Base-by-base conservation (phyloP, 2,888 invertebrate species). In the Andrena praecox region DNA sequence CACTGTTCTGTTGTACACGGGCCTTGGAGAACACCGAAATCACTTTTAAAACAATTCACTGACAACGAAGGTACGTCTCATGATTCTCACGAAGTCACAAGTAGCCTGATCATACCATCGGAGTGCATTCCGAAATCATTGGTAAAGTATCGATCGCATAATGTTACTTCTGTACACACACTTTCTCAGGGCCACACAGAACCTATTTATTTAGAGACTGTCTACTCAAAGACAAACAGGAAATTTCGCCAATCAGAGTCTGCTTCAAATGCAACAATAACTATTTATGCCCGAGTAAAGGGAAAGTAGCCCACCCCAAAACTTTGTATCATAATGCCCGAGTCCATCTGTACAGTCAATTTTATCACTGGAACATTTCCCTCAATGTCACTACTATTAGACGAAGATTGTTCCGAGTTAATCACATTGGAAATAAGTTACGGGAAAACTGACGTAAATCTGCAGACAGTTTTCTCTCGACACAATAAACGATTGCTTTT, bases 401-500 rank as follows among this genome's bases (percentile, higher is more conserved):
- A 56, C 50, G 70, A 59, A 68, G 69, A 73, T 67, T 72, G 59
- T 56, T 59, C 20, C 54, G 29, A 33, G 66, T 68, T 69, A 63
- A 76, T 76, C 66, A 52, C 75, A 70, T 77, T 68, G 42, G 48
- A 42, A 60, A 66, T 70, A 67, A 56, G 59, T 71, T 48, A 77
- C 54, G 72, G 69, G 77, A 76, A 84, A 85, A 85, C 72, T 82
- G 85, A 82, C 85, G 68, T 77, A 82, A 82, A 79, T 64, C 70
- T 72, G 69, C 76, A 71, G 80, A 80, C 84, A 87, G 78, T 85
- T 85, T 89, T 85, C 87, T 88, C 85, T 67, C 86, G 87, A 86
- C 89, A 86, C 87, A 84, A 85, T 84, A 87, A 87, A 84, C 82
- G 85, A 85, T 81, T 77, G 87, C 89, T 91, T 90, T 90, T 90